Evolutionary conservation across 35 echinoderm and acorn worm species (phyloP).

Genomic region (Ptychodera flava): DNA sequence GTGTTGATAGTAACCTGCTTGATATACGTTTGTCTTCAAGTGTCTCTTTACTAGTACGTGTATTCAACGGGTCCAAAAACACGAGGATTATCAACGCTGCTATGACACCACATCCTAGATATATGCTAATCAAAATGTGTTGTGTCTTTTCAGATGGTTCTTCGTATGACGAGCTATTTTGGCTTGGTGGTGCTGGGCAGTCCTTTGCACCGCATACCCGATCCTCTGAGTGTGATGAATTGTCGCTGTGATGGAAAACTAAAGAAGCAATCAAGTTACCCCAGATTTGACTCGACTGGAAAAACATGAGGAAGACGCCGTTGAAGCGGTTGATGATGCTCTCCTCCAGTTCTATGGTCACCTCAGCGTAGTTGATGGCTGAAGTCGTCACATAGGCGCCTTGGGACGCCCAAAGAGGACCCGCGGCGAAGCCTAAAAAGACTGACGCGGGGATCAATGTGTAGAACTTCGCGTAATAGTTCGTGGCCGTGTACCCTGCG

Average conservation of each 20-base stretch:
- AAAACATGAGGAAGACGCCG: conserved; percentile 77
- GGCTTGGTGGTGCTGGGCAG: background rate
- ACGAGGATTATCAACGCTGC: background rate
- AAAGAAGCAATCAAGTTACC: conserved; percentile 67
- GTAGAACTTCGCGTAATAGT: conserved; percentile 49
- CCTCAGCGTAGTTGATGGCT: conserved; percentile 55
- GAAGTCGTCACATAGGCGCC: conserved; percentile 90
- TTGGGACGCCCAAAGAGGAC: conserved; percentile 73
- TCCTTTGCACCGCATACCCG: background rate
- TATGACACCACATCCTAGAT: background rate
- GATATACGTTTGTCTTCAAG: background rate
- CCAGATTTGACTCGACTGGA: conserved; percentile 70
- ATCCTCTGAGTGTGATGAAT: background rate
- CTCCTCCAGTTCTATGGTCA: conserved; percentile 63
- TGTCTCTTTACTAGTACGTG: background rate
- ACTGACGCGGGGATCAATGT: conserved; percentile 53
- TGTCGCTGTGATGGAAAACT: background rate
- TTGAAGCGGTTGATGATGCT: conserved; percentile 90
- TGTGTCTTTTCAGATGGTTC: background rate
- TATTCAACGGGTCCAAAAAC: background rate
- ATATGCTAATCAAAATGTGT: background rate
- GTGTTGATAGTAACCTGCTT: conserved; percentile 8
- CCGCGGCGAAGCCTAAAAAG: conserved; percentile 63
- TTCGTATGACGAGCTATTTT: background rate
- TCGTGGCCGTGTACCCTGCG: conserved; percentile 43